Conservation (phyloP, 2,113 vertebrate genomes). For the Sinocyclocheilus anophthalmus region DNA sequence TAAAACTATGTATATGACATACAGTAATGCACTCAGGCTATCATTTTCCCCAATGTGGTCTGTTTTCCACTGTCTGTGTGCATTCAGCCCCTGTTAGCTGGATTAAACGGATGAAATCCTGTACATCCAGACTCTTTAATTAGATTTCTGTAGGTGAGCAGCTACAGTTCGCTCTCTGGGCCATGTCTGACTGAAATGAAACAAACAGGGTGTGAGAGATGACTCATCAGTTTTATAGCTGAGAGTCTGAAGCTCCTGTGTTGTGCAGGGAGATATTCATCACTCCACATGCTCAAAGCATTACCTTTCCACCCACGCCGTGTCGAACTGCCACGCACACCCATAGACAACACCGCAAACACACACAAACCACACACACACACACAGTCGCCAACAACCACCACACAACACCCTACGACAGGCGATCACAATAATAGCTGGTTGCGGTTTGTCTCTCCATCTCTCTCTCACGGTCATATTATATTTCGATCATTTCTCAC, state of each 20-base stretch:
- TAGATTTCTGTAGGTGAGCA: constrained; percentile 33
- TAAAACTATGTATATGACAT: neutral
- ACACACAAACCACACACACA: too few species aligned
- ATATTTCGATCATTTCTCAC: neutral
- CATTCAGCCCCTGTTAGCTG: constrained; percentile 17
- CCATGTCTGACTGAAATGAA: neutral
- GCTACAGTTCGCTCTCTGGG: constrained; percentile 10
- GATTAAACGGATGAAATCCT: constrained; percentile 45
- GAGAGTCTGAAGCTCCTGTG: constrained; percentile 71
- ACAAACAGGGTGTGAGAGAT: constrained; percentile 64
- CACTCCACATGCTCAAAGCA: constrained; percentile 71
- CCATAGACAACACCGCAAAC: too few species aligned
- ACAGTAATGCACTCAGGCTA: neutral
- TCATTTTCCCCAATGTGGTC: neutral
- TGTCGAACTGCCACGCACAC: constrained; percentile 60
- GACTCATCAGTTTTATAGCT: constrained; percentile 71
- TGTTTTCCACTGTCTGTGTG: constrained; percentile 10
- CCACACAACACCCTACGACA: too few species aligned
- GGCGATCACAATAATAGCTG: constrained; percentile 4
- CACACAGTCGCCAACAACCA: too few species aligned
- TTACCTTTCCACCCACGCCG: constrained; percentile 68
- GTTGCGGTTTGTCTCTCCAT: constrained; percentile 11
- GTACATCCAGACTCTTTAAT: constrained; percentile 44
- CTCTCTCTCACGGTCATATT: neutral
- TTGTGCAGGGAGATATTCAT: constrained; percentile 61